phyloP scores from a whole-genome alignment of 2,113 vertebrate genomes.

The Phrynocephalus versicolor region DNA sequence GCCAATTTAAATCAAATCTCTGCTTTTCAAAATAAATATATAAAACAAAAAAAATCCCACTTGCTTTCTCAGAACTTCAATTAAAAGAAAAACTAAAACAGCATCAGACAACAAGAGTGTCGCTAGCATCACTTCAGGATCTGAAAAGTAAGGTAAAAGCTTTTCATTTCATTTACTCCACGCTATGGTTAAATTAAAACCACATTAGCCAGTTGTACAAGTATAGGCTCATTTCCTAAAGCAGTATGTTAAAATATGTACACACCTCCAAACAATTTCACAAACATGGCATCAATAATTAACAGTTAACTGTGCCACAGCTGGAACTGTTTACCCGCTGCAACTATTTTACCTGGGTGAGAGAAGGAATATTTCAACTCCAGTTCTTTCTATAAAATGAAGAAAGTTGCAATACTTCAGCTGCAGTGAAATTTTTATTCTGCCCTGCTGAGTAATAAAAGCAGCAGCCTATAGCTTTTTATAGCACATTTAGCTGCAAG shows the following conservation, averaged over 20 bases:
- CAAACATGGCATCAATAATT: background rate
- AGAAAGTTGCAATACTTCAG: conserved; percentile 1
- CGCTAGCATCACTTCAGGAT: background rate
- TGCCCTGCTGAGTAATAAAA: background rate
- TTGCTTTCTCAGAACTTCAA: background rate
- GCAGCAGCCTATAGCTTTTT: conserved; percentile 8
- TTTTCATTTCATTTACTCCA: background rate
- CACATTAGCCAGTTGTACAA: background rate
- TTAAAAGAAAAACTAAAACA: background rate
- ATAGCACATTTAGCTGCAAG: background rate
- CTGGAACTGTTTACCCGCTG: background rate
- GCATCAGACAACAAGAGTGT: background rate
- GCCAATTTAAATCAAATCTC: background rate
- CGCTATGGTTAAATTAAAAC: background rate
- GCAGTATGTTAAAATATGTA: background rate
- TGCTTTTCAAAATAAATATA: background rate
- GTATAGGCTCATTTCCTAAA: background rate
- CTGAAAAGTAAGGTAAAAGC: background rate
- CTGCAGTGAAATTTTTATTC: conserved; percentile 29
- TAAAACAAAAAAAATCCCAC: background rate
- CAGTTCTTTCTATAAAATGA: conserved; percentile 3
- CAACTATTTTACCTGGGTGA: background rate
- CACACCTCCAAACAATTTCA: background rate
- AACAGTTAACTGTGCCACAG: background rate
- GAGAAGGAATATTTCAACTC: background rate